Conservation (phyloP, 2,888 invertebrate genomes). For the Torymus aiolomorphi region DNA sequence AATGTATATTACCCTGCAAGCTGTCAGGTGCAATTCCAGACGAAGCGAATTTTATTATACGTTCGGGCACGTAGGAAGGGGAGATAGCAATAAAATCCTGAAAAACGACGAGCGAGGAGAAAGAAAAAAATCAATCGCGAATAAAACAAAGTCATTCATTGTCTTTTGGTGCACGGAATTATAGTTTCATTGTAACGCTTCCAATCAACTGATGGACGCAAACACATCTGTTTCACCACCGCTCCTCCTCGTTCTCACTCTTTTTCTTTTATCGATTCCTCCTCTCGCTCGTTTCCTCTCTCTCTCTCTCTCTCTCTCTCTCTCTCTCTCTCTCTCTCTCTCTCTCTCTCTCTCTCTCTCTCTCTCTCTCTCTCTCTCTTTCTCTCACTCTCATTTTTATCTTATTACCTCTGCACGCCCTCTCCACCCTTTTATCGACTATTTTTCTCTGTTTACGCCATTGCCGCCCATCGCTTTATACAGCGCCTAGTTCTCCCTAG, state of each 20-base stretch:
- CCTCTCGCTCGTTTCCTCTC: not conserved
- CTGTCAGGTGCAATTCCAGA: slow-evolving; percentile 6
- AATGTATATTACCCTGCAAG: not conserved
- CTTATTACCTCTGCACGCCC: not conserved
- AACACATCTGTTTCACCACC: slow-evolving; percentile 2
- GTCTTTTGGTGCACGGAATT: slow-evolving; percentile 29
- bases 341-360: not conserved
- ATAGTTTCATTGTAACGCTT: slow-evolving; percentile 45
- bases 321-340: slow-evolving; percentile 5
- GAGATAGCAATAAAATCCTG: slow-evolving; percentile 36
- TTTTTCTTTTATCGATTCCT: not conserved
- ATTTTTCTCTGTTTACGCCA: slow-evolving; percentile 19
- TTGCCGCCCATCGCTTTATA: not conserved
- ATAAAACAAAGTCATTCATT: slow-evolving; percentile 51
- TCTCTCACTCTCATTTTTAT: slow-evolving; percentile 24
- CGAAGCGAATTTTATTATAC: slow-evolving; percentile 45
- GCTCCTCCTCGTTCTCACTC: not conserved
- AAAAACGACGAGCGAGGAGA: slow-evolving; percentile 31
- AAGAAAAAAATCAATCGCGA: slow-evolving; percentile 41
- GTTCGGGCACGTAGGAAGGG: not conserved
- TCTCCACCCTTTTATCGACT: not conserved
- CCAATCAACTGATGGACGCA: slow-evolving; percentile 39
- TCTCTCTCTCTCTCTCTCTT: not conserved
- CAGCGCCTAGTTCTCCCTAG: too few relatives aligned
- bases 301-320: not conserved